Percentiles rank a stretch among this genome's conserved stretches.
Conservation (phyloP, 2,888 invertebrate genomes). For the Dioctria linearis region DNA sequence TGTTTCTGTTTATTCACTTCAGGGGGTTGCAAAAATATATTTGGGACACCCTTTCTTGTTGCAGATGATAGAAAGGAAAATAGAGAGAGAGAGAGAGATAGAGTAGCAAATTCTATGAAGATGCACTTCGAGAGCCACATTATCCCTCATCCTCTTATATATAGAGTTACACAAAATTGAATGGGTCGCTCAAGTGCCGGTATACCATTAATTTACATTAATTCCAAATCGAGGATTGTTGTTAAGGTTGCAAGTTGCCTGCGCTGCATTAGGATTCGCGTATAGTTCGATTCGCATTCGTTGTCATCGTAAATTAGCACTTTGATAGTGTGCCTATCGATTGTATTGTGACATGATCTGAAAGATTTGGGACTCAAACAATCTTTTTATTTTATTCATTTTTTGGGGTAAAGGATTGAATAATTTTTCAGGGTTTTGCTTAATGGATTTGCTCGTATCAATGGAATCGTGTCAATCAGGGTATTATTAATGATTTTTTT, state of each 20-base stretch:
- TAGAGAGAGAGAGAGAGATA: neutral
- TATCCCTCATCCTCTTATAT: constrained; percentile 5
- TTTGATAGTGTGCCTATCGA: constrained; percentile 32
- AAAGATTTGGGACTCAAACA: constrained; percentile 13
- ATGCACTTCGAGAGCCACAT: constrained; percentile 22
- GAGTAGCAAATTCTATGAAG: constrained; percentile 32
- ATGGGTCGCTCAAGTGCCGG: constrained; percentile 53
- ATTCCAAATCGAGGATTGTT: constrained; percentile 67
- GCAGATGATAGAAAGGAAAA: too few relatives aligned
- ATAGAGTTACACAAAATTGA: neutral
- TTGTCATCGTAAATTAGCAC: constrained; percentile 31
- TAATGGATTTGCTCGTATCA: constrained; percentile 20
- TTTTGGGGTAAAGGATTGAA: constrained; percentile 8
- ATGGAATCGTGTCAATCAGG: constrained; percentile 22
- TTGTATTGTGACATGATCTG: constrained; percentile 45
- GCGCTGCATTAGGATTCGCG: neutral
- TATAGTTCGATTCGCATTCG: neutral
- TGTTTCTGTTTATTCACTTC: constrained; percentile 17
- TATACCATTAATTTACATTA: constrained; percentile 71
- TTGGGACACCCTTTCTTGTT: constrained; percentile 9
- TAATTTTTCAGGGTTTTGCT: neutral
- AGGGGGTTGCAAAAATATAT: constrained; percentile 44
- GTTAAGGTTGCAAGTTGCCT: neutral
- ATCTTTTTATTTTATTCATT: too few relatives aligned
- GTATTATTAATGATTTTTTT: constrained; percentile 33